A percentile compares a stretch with the other conserved stretches of the same genome.
Evolutionary conservation across 2,888 invertebrate species (phyloP).

Genomic region (Acrocyrtus sp.): DNA sequence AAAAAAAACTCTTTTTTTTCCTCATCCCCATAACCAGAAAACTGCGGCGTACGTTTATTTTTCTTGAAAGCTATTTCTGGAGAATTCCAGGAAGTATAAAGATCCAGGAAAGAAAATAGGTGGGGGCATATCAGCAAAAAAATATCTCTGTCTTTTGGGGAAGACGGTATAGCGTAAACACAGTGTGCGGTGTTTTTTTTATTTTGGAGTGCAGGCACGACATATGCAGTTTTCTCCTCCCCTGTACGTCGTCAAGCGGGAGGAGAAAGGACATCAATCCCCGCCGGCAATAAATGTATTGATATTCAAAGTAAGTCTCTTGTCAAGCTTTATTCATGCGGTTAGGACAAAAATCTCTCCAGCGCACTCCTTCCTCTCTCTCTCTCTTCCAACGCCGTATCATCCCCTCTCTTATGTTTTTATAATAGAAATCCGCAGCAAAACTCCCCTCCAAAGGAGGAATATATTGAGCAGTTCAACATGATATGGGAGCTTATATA

Average conservation of each 20-base stretch:
- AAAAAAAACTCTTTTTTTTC: no score
- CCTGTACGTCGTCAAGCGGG: slow-evolving; percentile 19
- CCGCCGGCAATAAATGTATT: slow-evolving; percentile 57
- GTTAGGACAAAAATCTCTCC: slow-evolving; percentile 41
- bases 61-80: no score
- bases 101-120: neutral
- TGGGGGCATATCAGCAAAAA: neutral
- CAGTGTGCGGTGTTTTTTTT: neutral
- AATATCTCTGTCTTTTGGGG: no score
- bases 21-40: no score
- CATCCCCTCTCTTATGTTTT: neutral
- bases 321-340: slow-evolving; percentile 52
- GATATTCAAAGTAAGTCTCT: slow-evolving; percentile 61
- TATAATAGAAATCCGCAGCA: neutral
- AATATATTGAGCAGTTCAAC: no score
- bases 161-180: neutral
- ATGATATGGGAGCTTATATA: no score
- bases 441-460: neutral
- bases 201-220: neutral
- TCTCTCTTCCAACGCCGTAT: neutral
- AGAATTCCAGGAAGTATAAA: neutral
- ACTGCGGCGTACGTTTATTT: no score
- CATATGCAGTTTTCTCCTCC: slow-evolving; percentile 15
- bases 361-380: slow-evolving; percentile 9
- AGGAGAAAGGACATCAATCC: slow-evolving; percentile 53